Percentiles rank a stretch among this genome's conserved stretches.
These are phyloP conservation scores for Neogale vison DNA, from an alignment of 2,113 vertebrate species.

Conservation along the genomic window DNA sequence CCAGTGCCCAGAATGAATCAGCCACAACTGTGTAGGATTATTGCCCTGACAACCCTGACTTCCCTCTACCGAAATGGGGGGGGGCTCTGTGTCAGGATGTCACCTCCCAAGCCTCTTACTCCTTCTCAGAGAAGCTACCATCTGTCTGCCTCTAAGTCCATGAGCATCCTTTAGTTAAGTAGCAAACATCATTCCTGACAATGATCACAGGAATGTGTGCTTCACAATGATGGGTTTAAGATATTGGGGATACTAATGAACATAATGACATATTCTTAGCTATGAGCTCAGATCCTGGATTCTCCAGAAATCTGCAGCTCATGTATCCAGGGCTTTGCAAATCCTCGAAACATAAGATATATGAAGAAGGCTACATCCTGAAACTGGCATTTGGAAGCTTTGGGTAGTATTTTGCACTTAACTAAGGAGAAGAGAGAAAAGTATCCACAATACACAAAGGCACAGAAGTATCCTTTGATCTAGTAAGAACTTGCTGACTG, in stretches of 20 bases:
- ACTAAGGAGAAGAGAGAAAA: neutral
- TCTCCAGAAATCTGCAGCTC: neutral
- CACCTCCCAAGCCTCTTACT: neutral
- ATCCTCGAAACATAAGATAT: neutral
- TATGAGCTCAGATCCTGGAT: neutral
- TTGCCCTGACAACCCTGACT: too few species aligned
- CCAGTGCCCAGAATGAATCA: neutral
- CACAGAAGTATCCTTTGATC: neutral
- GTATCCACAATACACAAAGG: neutral
- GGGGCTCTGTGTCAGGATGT: accelerated
- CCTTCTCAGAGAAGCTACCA: neutral
- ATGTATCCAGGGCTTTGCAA: neutral
- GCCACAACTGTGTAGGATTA: neutral
- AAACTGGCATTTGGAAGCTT: neutral
- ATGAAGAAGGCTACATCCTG: neutral
- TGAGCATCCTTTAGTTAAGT: neutral
- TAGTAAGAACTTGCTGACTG: neutral
- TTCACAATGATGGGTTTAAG: neutral
- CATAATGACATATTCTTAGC: neutral
- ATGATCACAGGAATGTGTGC: neutral
- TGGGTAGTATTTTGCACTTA: neutral
- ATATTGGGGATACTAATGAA: neutral
- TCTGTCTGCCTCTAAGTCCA: neutral
- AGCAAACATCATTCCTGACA: neutral
- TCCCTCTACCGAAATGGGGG: neutral